phyloP scores from a whole-genome alignment of 2,113 vertebrate species.

The Candoia aspera region DNA sequence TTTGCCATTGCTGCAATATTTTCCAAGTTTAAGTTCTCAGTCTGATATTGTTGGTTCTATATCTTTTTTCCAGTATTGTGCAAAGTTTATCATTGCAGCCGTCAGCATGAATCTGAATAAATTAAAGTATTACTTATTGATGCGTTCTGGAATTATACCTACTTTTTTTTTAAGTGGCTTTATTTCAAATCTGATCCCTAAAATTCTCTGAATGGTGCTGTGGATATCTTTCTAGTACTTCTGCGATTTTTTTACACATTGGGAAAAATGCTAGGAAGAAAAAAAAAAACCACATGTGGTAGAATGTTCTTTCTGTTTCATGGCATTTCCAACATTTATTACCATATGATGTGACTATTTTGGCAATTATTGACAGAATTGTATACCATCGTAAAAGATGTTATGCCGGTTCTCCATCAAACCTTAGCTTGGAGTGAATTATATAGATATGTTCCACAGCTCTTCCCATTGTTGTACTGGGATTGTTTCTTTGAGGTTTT shows the following conservation, averaged over 20 bases:
- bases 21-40: neutral
- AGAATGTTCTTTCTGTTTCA: neutral
- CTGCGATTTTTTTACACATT: no score
- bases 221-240: no score
- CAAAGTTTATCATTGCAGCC: neutral
- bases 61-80: neutral
- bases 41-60: neutral
- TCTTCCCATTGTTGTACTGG: neutral
- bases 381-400: neutral
- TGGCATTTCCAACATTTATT: neutral
- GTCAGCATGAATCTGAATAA: neutral
- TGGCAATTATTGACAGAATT: neutral
- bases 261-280: no score
- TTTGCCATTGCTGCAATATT: no score
- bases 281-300: no score
- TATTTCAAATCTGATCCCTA: no score
- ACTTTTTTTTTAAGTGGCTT: no score
- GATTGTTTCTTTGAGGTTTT: neutral
- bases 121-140: neutral
- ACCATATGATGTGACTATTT: neutral
- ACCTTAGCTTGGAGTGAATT: neutral
- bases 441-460: neutral
- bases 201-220: no score
- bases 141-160: neutral
- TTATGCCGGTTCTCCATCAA: neutral